phyloP scores from a whole-genome alignment of 2,888 invertebrate genomes.

The Choreutis nemorana region DNA sequence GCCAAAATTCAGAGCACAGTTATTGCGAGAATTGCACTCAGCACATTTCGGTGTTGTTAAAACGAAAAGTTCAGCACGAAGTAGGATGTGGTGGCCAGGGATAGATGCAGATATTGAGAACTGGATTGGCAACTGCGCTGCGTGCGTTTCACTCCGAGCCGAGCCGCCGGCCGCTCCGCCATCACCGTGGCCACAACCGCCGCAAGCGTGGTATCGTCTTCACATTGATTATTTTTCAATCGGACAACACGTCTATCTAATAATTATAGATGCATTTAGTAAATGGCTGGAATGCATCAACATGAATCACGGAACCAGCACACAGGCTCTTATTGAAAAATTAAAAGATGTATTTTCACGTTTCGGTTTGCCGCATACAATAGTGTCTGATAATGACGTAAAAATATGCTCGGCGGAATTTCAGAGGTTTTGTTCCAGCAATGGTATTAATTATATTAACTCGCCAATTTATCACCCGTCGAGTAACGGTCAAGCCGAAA shows the following conservation, averaged over 20 bases:
- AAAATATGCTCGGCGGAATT: no score
- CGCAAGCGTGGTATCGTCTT: no score
- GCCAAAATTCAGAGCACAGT: slow-evolving; percentile 1
- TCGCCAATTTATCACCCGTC: no score
- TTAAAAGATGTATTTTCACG: slow-evolving; percentile 14
- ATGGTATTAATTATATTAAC: no score
- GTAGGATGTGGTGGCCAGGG: slow-evolving; percentile 14
- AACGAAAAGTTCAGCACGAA: slow-evolving; percentile 12
- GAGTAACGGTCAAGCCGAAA: no score
- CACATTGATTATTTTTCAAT: slow-evolving; percentile 14
- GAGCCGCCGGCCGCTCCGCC: slow-evolving; percentile 6
- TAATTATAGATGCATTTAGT: slow-evolving; percentile 10
- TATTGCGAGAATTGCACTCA: slow-evolving; percentile 5
- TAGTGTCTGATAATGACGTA: no score
- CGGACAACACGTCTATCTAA: slow-evolving; percentile 7
- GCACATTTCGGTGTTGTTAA: slow-evolving; percentile 9
- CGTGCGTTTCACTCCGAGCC: slow-evolving; percentile 8
- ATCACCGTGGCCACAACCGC: slow-evolving; percentile 5
- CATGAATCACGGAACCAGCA: slow-evolving; percentile 5
- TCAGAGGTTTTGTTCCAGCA: no score
- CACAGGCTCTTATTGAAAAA: slow-evolving; percentile 12
- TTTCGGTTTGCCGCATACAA: slow-evolving; percentile 11
- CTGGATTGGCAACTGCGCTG: slow-evolving; percentile 6
- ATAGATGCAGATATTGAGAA: slow-evolving; percentile 10
- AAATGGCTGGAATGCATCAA: slow-evolving; percentile 13